Conservation (phyloP, 2,888 invertebrate genomes). For the Andrena camellia region DNA sequence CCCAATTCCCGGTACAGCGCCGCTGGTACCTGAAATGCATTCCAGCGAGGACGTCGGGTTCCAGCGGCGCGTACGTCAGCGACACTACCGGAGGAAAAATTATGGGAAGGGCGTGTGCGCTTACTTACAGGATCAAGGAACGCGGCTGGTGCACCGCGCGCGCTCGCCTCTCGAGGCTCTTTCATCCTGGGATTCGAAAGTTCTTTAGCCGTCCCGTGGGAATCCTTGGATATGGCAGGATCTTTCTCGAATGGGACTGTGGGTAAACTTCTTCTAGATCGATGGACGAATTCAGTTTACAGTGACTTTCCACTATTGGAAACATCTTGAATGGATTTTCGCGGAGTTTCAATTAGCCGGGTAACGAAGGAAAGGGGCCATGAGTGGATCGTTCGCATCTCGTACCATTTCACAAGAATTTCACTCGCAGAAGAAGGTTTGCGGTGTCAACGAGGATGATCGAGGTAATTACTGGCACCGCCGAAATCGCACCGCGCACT, state of each 20-base stretch:
- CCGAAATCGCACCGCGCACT: constrained; percentile 46
- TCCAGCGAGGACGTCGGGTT: constrained; percentile 65
- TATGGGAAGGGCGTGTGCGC: constrained; percentile 55
- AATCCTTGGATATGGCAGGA: neutral
- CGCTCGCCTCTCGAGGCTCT: neutral
- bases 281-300: too few relatives aligned
- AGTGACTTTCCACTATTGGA: too few relatives aligned
- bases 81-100: constrained; percentile 41
- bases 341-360: too few relatives aligned
- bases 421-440: constrained; percentile 2
- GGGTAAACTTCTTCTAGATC: too few relatives aligned
- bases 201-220: neutral
- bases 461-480: constrained; percentile 35
- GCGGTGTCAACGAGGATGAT: constrained; percentile 16
- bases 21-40: constrained; percentile 70
- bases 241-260: neutral
- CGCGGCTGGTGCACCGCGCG: constrained; percentile 19
- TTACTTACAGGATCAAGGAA: constrained; percentile 44
- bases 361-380: too few relatives aligned
- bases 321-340: too few relatives aligned
- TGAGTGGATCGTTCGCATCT: neutral
- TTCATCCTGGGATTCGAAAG: constrained; percentile 3
- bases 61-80: constrained; percentile 56
- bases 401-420: constrained; percentile 5
- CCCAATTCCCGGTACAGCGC: constrained; percentile 76